Evolutionary conservation across 2,797 vertebrate genomes (phyloP), one percentile per base, ranked within the genome.

Genomic region (Dermochelys coriacea): DNA sequence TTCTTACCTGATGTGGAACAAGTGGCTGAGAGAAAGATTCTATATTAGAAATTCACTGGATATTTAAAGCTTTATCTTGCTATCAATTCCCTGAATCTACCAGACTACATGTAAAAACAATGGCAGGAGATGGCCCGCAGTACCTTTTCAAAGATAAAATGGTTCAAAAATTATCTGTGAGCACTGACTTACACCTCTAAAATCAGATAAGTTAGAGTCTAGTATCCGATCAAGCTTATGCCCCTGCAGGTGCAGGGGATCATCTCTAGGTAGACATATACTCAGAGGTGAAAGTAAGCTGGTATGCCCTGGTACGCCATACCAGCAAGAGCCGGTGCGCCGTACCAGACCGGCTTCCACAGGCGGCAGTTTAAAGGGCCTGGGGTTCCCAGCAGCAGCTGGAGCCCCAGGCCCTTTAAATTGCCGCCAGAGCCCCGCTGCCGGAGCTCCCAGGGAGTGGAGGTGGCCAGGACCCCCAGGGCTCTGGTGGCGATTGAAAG

Each of bases 21-120:
- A 59, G 25, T 88, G 78, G 5, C 52, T 85, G 74, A 83, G 74
- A 77, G 89, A 90, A 54, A 94, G 92, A 51, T 37, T 82, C 82
- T n/a, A 1, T 7, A 37, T 87, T 78, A 91, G 85, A 92, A 94
- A 80, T 45, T 91, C 34, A 87, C 3, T 2, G 7, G 25, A 15
- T 87, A 77, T 83, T 93, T 74, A 80, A 47, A 78, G 82, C 45
- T 47, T 91, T 83, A 91, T 90, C 57, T 77, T 95, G 88, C 82
- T 87, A 86, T 93, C 92, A 96, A 94, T 91, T 92, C 51, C 87
- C 79, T 68, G 41, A 93, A 80, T 93, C 88, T 89, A 96, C 89
- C 87, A 50, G 41, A 21, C 41, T 85, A 88, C 82, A 92, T 93
- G 91, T 95, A 94, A 95, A 97, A 94, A 96, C 93, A 80, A 91